These are phyloP conservation scores for Anticlea derivata DNA, from an alignment of 2,888 invertebrate genomes.

Conservation along the genomic window DNA sequence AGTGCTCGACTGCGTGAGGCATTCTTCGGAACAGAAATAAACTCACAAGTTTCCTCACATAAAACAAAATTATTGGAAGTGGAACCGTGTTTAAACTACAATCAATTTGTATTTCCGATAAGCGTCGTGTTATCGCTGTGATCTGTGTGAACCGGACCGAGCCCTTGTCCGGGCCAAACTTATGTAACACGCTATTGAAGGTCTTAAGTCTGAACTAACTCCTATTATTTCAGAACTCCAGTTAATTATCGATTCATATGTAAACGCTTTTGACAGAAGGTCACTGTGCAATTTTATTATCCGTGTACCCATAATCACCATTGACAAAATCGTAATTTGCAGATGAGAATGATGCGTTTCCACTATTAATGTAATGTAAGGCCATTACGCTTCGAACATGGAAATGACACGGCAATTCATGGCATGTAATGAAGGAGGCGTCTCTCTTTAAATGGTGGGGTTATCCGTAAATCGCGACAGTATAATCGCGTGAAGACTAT, in stretches of 20 bases:
- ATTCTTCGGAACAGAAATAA: constrained; percentile 31
- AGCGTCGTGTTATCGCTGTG: constrained; percentile 56
- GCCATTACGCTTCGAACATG: constrained; percentile 61
- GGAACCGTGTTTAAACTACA: constrained; percentile 51
- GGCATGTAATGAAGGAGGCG: constrained; percentile 66
- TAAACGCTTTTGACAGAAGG: constrained; percentile 21
- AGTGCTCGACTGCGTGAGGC: constrained; percentile 30
- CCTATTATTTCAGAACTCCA: constrained; percentile 22
- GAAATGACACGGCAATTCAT: constrained; percentile 63
- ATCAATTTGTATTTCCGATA: constrained; percentile 67
- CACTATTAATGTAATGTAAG: constrained; percentile 56
- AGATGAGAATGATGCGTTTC: constrained; percentile 45
- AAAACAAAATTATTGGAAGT: constrained; percentile 38
- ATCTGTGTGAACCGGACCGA: constrained; percentile 45
- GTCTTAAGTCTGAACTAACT: constrained; percentile 21
- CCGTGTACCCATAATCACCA: constrained; percentile 40
- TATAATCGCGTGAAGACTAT: constrained; percentile 72
- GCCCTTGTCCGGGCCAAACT: constrained; percentile 43
- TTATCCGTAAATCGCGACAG: constrained; percentile 69
- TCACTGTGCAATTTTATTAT: constrained; percentile 30
- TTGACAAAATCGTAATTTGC: constrained; percentile 55
- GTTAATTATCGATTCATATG: constrained; percentile 27
- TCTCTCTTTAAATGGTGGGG: constrained; percentile 66
- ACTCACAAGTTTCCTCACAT: constrained; percentile 29
- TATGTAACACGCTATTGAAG: constrained; percentile 31